Evolutionary conservation across 1,140 invertebrate genomes (phyloP).

Genomic region (Papilio helenus): DNA sequence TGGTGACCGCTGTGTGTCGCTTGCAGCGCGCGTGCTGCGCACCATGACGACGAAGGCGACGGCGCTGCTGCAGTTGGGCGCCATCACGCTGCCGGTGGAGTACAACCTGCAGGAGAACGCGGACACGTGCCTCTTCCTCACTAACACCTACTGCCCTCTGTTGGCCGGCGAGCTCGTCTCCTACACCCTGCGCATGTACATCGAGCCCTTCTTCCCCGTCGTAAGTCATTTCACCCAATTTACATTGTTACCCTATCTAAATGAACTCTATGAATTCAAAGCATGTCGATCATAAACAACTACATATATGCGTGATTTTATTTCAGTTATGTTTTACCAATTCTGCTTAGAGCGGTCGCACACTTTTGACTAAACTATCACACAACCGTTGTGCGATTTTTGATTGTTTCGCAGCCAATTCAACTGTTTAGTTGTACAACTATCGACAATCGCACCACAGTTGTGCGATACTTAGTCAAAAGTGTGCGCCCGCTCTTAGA

Average conservation of each 20-base stretch:
- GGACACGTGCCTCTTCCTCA: conserved; percentile 62
- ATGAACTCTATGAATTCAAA: not conserved
- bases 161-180: conserved; percentile 51
- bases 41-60: conserved; percentile 53
- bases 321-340: no score
- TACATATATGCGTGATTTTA: no score
- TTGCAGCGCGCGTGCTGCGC: conserved; percentile 51
- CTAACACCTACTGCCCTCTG: conserved; percentile 63
- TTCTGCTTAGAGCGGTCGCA: no score
- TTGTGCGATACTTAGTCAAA: no score
- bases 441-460: no score
- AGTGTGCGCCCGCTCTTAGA: no score
- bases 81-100: conserved; percentile 25
- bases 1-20: not conserved
- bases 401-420: no score
- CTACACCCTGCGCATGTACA: conserved; percentile 59
- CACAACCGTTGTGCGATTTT: no score
- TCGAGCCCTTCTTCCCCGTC: conserved; percentile 52
- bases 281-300: not conserved
- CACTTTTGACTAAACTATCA: no score
- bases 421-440: no score
- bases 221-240: conserved; percentile 49
- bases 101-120: conserved; percentile 50
- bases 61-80: conserved; percentile 45
- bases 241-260: not conserved